A percentile compares a stretch with the other conserved stretches of the same genome.
Evolutionary conservation across 2,113 vertebrate genomes (phyloP).

Genomic region (Colistium nudipinnis): DNA sequence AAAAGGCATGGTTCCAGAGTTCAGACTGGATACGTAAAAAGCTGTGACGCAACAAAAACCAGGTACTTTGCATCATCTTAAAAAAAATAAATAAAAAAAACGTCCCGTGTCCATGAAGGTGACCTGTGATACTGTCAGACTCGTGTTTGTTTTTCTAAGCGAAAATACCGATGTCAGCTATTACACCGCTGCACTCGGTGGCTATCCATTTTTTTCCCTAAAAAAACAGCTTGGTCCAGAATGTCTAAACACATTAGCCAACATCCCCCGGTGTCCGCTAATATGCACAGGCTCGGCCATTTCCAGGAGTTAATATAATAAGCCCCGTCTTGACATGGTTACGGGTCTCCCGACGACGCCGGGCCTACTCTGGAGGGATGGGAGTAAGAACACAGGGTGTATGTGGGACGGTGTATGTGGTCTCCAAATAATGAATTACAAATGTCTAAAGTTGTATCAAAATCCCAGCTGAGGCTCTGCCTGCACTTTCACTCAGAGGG

Average conservation of each 20-base stretch:
- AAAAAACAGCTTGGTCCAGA: slow-evolving; percentile 68
- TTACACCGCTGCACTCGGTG: slow-evolving; percentile 48
- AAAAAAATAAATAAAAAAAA: slow-evolving; percentile 1
- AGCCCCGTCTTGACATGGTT: slow-evolving; percentile 49
- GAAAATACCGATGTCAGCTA: slow-evolving; percentile 52
- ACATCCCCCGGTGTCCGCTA: slow-evolving; percentile 56
- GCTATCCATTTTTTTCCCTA: slow-evolving; percentile 55
- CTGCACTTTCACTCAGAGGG: slow-evolving; percentile 36
- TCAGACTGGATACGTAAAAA: not conserved
- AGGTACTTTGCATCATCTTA: not conserved
- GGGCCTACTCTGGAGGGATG: slow-evolving; percentile 41
- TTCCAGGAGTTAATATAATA: slow-evolving; percentile 73
- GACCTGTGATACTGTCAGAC: slow-evolving; percentile 33
- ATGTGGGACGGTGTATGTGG: slow-evolving; percentile 44
- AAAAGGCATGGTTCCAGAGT: not conserved
- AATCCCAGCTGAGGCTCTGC: slow-evolving; percentile 26
- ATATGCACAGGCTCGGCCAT: slow-evolving; percentile 35
- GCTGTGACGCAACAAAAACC: not conserved
- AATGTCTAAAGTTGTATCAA: slow-evolving; percentile 49
- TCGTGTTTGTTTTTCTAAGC: slow-evolving; percentile 57
- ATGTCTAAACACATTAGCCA: slow-evolving; percentile 76
- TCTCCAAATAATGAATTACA: slow-evolving; percentile 56
- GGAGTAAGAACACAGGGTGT: slow-evolving; percentile 28
- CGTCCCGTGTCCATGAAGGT: slow-evolving; percentile 28
- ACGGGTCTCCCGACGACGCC: slow-evolving; percentile 47